phyloP scores from a whole-genome alignment of 2,888 invertebrate species.

The Eupelmus urozonus region DNA sequence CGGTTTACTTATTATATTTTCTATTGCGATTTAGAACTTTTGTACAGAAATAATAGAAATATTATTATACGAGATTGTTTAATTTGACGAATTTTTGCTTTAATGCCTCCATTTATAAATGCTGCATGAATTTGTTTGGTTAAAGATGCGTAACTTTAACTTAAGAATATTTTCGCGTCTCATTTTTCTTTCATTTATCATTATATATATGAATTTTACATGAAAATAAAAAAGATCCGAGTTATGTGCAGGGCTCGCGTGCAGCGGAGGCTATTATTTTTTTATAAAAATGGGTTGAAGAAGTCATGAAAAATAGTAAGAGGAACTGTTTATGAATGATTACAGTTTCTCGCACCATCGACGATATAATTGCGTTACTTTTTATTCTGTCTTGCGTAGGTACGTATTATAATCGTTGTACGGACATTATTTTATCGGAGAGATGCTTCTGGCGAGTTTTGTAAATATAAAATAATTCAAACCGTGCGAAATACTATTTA shows the following conservation, averaged over 20 bases:
- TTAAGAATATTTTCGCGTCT: background rate
- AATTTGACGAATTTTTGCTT: slow-evolving; percentile 52
- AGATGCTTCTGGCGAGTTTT: slow-evolving; percentile 49
- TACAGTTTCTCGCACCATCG: slow-evolving; percentile 34
- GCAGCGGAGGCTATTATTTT: slow-evolving; percentile 75
- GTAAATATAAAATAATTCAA: slow-evolving; percentile 52
- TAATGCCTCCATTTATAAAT: slow-evolving; percentile 43
- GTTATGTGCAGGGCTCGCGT: slow-evolving; percentile 2
- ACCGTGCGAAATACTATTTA: slow-evolving; percentile 68
- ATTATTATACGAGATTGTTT: slow-evolving; percentile 50
- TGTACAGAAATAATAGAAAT: slow-evolving; percentile 35
- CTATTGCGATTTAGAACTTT: slow-evolving; percentile 27
- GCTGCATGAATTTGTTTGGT: slow-evolving; percentile 36
- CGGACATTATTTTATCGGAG: slow-evolving; percentile 57
- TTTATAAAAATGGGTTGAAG: slow-evolving; percentile 67
- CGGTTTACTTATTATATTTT: slow-evolving; percentile 37
- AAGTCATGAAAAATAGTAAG: slow-evolving; percentile 26
- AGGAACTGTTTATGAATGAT: slow-evolving; percentile 39
- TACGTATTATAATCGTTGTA: slow-evolving; percentile 60
- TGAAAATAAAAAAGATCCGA: slow-evolving; percentile 19
- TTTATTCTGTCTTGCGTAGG: slow-evolving; percentile 51
- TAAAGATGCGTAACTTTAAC: slow-evolving; percentile 9
- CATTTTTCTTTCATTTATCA: background rate
- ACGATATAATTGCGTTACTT: slow-evolving; percentile 51
- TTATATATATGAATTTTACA: background rate